phyloP scores from a whole-genome alignment of 2,888 invertebrate genomes.

The Archips xylosteana region DNA sequence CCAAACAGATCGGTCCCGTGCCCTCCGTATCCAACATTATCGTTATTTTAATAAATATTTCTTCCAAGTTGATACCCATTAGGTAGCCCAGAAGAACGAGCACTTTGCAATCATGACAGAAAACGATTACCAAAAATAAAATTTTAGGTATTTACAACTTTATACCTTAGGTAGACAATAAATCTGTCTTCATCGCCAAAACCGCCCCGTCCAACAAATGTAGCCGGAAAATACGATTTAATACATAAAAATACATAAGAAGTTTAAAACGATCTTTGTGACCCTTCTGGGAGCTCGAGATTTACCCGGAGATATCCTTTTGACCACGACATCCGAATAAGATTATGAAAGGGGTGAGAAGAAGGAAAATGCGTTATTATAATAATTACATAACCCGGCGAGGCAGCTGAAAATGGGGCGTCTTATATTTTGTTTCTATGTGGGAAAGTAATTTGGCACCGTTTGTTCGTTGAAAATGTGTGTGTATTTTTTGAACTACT shows the following conservation, averaged over 20 bases:
- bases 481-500: not conserved
- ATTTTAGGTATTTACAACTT: not conserved
- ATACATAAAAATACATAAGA: conserved; percentile 50
- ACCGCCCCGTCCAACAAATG: conserved; percentile 55
- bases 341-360: conserved; percentile 45
- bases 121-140: not conserved
- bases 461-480: not conserved
- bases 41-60: too few species aligned
- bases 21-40: too few species aligned
- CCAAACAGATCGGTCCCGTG: too few species aligned
- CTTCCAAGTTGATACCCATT: too few species aligned
- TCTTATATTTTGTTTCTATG: conserved; percentile 17
- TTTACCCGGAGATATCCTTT: conserved; percentile 54
- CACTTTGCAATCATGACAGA: not conserved
- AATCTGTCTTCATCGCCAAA: not conserved
- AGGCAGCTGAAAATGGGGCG: conserved; percentile 10
- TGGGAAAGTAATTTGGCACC: not conserved
- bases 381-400: conserved; percentile 45
- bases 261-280: conserved; percentile 57
- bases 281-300: conserved; percentile 50
- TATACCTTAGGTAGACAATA: not conserved
- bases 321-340: conserved; percentile 52
- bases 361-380: conserved; percentile 47
- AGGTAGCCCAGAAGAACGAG: not conserved
- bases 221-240: conserved; percentile 69